Base-by-base conservation (phyloP, 2,113 vertebrate species). In the Alouatta palliata region DNA sequence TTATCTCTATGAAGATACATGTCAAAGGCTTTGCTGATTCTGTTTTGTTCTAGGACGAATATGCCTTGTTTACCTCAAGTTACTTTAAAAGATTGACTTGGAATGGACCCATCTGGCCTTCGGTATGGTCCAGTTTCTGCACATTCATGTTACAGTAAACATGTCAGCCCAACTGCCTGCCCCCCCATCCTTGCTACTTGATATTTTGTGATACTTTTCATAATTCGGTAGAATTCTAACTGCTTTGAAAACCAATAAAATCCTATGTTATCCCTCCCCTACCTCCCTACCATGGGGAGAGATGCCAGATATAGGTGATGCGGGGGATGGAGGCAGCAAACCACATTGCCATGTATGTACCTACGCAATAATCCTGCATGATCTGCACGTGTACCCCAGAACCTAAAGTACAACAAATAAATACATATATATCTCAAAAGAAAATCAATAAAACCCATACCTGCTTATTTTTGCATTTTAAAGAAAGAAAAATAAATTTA, bases 401-500 rank as follows among this genome's bases (percentile, higher is more conserved):
- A 52, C 52, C 52, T 52, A 52, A 52, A 52, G 52, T 52, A 52
- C 16, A 17, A 16, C 17, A 17, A 16, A 52, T 52, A 16, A 5
- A 52, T 17, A 17, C 6, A 52, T 52, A 52, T 52, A 52, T 52
- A 52, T 4, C 5, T 52, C 52, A 52, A 52, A 52, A 52, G 64
- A 95, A 68, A 96, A 87, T 75, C 54, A 61, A 37, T 91, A 95
- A 95, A 85, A 30, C 25, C 16, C 40, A 32, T 70, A 93, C 25
- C 64, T 37, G 43, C 49, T 96, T 94, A 92, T 54, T 95, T 95
- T 89, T 91, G 37, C 71, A 87, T 96, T 94, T 97, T 90, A 81
- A 64, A 94, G 88, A 90, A 97, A 95, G 91, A 93, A 96, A 90
- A 94, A 94, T 91, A 97, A 97, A 96, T 54, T 21, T n/a, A 32